phyloP scores from a whole-genome alignment of 2,113 vertebrate species.

The Silurus meridionalis region DNA sequence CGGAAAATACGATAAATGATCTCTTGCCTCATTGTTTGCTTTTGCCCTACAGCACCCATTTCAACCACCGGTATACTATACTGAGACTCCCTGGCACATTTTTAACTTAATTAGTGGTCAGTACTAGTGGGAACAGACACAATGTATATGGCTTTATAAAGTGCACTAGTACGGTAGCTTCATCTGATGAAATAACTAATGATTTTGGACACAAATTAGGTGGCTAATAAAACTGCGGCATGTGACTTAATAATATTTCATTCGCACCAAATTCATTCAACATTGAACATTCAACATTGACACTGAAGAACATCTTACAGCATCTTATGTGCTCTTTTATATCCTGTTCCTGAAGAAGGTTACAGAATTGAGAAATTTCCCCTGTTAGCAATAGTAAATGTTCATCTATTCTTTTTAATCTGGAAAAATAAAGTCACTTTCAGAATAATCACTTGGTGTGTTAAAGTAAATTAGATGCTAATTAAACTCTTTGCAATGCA shows the following conservation, averaged over 20 bases:
- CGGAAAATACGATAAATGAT: background rate
- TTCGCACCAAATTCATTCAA: background rate
- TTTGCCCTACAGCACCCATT: background rate
- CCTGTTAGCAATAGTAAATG: background rate
- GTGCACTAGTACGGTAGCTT: background rate
- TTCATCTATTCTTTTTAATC: background rate
- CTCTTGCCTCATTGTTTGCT: background rate
- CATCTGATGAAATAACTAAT: background rate
- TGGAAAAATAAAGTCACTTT: background rate
- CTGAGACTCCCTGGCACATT: background rate
- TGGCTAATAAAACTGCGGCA: background rate
- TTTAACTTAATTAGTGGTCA: background rate
- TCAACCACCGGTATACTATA: background rate
- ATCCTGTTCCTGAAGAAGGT: background rate
- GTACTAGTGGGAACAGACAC: background rate
- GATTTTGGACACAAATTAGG: background rate
- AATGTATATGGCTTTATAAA: background rate
- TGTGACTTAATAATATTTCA: too few relatives aligned
- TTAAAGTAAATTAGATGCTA: slow-evolving; percentile 6
- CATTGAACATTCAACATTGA: background rate
- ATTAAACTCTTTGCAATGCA: background rate
- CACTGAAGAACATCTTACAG: background rate
- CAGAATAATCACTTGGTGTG: background rate
- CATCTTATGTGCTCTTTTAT: background rate
- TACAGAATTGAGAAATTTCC: background rate